Percentiles rank a stretch among this genome's conserved stretches.
Conservation (phyloP, 1,140 invertebrate genomes). For the Ceratoteleas bidentatus region DNA sequence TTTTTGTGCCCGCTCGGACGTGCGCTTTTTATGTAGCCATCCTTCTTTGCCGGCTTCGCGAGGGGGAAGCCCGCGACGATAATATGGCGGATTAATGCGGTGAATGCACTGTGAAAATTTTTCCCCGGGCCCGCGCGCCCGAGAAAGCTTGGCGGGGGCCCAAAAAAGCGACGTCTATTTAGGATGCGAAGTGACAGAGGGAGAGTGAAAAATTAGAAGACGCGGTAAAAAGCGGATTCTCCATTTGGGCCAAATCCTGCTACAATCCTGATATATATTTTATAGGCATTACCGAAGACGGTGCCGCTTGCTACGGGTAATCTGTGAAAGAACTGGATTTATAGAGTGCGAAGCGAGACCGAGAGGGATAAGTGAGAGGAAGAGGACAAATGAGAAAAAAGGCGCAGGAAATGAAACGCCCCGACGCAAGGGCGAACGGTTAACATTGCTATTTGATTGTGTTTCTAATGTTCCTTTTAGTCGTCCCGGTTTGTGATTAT, state of each 20-base stretch:
- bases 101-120: conserved; percentile 18
- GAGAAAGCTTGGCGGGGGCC: not conserved
- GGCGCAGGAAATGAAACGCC: conserved; percentile 26
- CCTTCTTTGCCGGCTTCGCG: conserved; percentile 8
- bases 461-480: not conserved
- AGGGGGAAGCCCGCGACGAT: conserved; percentile 9
- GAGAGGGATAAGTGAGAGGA: conserved; percentile 17
- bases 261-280: conserved; percentile 62
- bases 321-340: conserved; percentile 58
- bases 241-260: conserved; percentile 52
- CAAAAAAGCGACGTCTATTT: conserved; percentile 37
- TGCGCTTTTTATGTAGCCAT: conserved; percentile 34
- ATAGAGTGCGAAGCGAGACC: conserved; percentile 4
- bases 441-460: conserved; percentile 8
- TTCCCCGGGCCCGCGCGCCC: not conserved
- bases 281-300: conserved; percentile 59
- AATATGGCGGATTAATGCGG: conserved; percentile 46
- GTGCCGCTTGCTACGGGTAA: conserved; percentile 52
- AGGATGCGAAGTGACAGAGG: conserved; percentile 46
- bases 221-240: conserved; percentile 52
- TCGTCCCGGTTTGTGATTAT: too few relatives aligned
- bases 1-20: conserved; percentile 25
- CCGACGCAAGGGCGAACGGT: conserved; percentile 39
- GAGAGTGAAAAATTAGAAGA: conserved; percentile 55
- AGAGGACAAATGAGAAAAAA: conserved; percentile 8